These are phyloP conservation scores for Vimba vimba DNA, from an alignment of 2,113 vertebrate species.

Conservation along the genomic window DNA sequence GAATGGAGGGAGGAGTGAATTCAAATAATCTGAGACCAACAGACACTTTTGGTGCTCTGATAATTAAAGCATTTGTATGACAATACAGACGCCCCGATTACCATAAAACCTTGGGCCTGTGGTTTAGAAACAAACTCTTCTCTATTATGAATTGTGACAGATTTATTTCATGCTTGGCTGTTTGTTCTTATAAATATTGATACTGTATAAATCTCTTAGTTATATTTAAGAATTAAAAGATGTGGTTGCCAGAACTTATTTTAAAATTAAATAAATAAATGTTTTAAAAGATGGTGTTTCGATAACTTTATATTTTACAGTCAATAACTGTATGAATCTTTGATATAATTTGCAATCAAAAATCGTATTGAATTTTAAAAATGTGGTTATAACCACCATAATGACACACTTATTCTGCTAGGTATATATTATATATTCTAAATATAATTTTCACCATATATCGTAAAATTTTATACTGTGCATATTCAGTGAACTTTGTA, in stretches of 20 bases:
- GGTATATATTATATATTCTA: neutral
- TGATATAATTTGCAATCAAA: neutral
- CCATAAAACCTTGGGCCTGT: slow-evolving; percentile 15
- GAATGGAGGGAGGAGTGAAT: slow-evolving; percentile 23
- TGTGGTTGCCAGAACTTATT: neutral
- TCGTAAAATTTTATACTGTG: neutral
- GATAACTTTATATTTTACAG: neutral
- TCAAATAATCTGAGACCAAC: slow-evolving; percentile 31
- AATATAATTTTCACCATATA: neutral
- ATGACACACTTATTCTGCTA: too few species aligned
- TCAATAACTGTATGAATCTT: neutral
- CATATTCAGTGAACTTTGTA: neutral
- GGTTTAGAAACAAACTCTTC: neutral
- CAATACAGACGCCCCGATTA: neutral
- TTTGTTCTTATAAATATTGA: neutral
- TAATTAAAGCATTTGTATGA: slow-evolving; percentile 11
- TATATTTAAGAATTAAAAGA: neutral
- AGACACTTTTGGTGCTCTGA: slow-evolving; percentile 21
- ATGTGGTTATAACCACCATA: too few species aligned
- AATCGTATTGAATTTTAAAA: neutral
- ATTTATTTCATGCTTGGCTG: neutral
- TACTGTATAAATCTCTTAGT: neutral
- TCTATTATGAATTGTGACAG: slow-evolving; percentile 5
- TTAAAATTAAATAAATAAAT: too few species aligned
- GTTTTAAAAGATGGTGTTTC: too few species aligned